phyloP scores from a whole-genome alignment of 2,888 invertebrate species.

The Lissocephala sabroskyi region DNA sequence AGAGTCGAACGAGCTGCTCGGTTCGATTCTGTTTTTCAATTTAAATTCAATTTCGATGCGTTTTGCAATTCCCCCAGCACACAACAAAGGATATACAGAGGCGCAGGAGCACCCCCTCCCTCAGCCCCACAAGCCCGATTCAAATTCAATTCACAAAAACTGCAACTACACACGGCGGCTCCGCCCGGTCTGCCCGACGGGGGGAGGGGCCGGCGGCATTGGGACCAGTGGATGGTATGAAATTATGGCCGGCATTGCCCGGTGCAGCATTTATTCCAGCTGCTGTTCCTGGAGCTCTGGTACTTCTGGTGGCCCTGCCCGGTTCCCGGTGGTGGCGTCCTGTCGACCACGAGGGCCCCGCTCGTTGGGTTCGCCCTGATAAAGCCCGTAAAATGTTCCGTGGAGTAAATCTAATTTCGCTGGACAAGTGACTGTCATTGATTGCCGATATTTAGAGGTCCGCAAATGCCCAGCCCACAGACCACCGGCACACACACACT shows the following conservation, averaged over 20 bases:
- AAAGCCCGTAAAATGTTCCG: conserved; percentile 44
- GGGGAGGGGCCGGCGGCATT: no score
- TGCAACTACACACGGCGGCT: conserved; percentile 39
- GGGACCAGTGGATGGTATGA: conserved; percentile 29
- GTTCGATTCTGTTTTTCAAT: conserved; percentile 35
- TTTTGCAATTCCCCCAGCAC: conserved; percentile 35
- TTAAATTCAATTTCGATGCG: conserved; percentile 36
- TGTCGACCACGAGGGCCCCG: neutral
- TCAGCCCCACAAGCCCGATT: neutral
- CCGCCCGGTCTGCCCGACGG: no score
- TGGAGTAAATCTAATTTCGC: conserved; percentile 62
- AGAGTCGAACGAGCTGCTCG: conserved; percentile 7
- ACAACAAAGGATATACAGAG: conserved; percentile 19
- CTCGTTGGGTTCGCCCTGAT: conserved; percentile 2
- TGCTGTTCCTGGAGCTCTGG: conserved; percentile 18
- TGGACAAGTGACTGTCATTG: conserved; percentile 64
- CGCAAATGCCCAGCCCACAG: conserved; percentile 15
- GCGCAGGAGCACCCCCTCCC: neutral
- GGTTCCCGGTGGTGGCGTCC: neutral
- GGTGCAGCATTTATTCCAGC: conserved; percentile 32
- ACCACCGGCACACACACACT: neutral
- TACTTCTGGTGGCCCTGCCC: neutral
- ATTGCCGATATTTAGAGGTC: conserved; percentile 53
- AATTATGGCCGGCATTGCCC: conserved; percentile 42
- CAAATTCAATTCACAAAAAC: conserved; percentile 43